phyloP scores from a whole-genome alignment of 2,797 vertebrate species.

The Tamandua tetradactyla region DNA sequence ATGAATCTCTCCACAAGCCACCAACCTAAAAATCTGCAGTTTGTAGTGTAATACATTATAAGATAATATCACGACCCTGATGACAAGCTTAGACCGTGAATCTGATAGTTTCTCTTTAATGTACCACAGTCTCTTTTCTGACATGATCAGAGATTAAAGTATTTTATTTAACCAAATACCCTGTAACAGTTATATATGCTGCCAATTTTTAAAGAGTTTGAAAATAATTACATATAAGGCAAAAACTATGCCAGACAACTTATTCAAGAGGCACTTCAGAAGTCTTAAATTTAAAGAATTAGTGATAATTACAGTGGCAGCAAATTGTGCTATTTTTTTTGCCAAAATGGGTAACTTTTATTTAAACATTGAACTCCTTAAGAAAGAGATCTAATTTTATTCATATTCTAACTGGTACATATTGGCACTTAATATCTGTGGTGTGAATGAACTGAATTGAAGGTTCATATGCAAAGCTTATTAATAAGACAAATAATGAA shows the following conservation, averaged over 20 bases:
- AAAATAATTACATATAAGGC: background rate
- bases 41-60: background rate
- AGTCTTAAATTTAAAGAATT: background rate
- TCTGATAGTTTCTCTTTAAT: background rate
- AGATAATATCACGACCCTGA: background rate
- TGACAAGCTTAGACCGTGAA: background rate
- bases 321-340: background rate
- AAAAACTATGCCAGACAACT: background rate
- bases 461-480: background rate
- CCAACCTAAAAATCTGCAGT: background rate
- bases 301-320: background rate
- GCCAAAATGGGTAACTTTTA: background rate
- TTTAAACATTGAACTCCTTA: background rate
- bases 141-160: slow-evolving; percentile 6
- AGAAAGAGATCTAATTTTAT: background rate
- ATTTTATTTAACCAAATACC: background rate
- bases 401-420: background rate
- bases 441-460: slow-evolving; percentile 27
- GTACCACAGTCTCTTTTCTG: slow-evolving; percentile 20
- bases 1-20: background rate
- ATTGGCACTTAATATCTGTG: background rate
- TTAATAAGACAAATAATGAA: slow-evolving; percentile 50
- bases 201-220: slow-evolving; percentile 39
- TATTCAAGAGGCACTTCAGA: background rate
- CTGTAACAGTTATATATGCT: background rate